These are phyloP conservation scores for Nasonia vitripennis DNA, from an alignment of 1,140 invertebrate species.

Conservation along the genomic window DNA sequence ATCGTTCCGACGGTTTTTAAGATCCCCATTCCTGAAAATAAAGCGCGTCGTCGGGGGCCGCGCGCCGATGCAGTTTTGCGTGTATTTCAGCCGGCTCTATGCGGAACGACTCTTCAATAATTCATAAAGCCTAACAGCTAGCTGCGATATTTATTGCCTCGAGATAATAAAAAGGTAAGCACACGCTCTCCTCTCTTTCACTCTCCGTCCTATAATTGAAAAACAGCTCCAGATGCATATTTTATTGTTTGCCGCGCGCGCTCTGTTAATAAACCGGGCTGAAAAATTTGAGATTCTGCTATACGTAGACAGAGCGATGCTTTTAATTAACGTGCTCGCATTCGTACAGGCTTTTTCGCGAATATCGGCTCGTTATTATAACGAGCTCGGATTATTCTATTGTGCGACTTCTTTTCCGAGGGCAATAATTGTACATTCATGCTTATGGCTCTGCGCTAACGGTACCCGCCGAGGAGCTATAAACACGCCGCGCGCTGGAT, in stretches of 20 bases:
- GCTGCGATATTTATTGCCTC: slow-evolving; percentile 31
- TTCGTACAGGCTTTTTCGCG: neutral
- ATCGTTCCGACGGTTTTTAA: slow-evolving; percentile 18
- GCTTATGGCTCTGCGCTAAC: neutral
- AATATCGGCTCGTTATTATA: neutral
- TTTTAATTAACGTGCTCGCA: neutral
- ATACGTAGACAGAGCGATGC: neutral
- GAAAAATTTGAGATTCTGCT: neutral
- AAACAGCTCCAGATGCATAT: slow-evolving; percentile 7
- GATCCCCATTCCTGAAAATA: slow-evolving; percentile 14
- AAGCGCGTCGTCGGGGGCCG: neutral
- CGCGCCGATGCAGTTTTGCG: neutral
- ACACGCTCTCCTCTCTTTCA: neutral
- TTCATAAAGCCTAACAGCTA: slow-evolving; percentile 42
- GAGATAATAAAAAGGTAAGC: slow-evolving; percentile 22
- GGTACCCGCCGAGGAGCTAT: neutral
- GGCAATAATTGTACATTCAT: slow-evolving; percentile 24
- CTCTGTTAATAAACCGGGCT: neutral
- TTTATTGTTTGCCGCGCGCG: slow-evolving; percentile 19
- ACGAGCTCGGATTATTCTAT: neutral
- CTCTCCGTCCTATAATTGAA: slow-evolving; percentile 18
- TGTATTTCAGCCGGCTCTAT: neutral
- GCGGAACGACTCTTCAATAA: slow-evolving; percentile 16
- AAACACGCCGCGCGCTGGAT: neutral
- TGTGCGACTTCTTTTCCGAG: neutral